These are phyloP conservation scores for Melospiza georgiana DNA, from an alignment of 2,113 vertebrate genomes.

Conservation along the genomic window DNA sequence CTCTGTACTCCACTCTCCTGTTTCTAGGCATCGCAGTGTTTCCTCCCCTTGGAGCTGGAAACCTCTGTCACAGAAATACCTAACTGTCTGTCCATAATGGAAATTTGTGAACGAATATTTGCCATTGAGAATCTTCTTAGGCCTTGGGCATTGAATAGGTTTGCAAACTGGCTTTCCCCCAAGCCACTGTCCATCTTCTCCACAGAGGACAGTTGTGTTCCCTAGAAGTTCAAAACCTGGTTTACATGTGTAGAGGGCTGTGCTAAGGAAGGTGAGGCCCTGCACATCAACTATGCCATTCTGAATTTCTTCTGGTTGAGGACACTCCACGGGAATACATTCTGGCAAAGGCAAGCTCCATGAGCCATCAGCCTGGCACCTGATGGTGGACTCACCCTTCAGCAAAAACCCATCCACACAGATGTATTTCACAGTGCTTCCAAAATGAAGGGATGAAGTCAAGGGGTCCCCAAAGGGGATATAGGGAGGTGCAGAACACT, in stretches of 20 bases:
- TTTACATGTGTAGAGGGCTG: constrained; percentile 91
- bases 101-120: constrained; percentile 81
- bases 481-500: constrained; percentile 84
- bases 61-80: constrained; percentile 87
- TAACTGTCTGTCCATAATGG: constrained; percentile 85
- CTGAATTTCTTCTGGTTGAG: constrained; percentile 89
- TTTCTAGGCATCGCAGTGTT: constrained; percentile 83
- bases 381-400: constrained; percentile 74
- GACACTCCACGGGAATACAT: constrained; percentile 92
- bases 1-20: constrained; percentile 84
- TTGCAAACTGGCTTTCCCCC: constrained; percentile 88
- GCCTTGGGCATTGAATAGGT: constrained; percentile 86
- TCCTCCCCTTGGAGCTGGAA: constrained; percentile 87
- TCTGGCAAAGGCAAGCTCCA: constrained; percentile 91
- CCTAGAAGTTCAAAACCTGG: constrained; percentile 88
- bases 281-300: constrained; percentile 94
- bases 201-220: constrained; percentile 90
- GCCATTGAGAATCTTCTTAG: constrained; percentile 84
- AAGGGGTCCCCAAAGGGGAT: constrained; percentile 84
- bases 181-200: constrained; percentile 92
- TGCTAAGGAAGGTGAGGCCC: constrained; percentile 95
- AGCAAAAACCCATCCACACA: constrained; percentile 92
- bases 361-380: constrained; percentile 82
- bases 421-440: constrained; percentile 82
- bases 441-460: constrained; percentile 77